Conservation (phyloP, 2,797 vertebrate genomes). For the Crotalus adamanteus region DNA sequence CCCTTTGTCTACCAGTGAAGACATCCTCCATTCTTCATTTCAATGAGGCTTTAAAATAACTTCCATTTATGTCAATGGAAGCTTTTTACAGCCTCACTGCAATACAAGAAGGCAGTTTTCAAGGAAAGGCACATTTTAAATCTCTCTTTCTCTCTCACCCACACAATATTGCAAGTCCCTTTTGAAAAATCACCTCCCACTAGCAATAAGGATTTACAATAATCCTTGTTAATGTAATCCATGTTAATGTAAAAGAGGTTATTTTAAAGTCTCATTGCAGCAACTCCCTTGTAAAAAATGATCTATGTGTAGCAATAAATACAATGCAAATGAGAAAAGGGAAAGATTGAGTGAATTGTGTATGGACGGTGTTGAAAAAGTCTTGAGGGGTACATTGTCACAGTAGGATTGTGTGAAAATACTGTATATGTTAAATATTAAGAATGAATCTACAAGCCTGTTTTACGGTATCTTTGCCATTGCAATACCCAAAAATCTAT, state of each 20-base stretch:
- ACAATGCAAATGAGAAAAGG: background rate
- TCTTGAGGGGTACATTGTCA: background rate
- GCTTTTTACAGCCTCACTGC: background rate
- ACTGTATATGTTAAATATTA: background rate
- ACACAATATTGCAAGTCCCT: background rate
- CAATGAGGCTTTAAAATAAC: background rate
- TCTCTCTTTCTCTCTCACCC: background rate
- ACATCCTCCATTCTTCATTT: background rate
- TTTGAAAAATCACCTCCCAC: background rate
- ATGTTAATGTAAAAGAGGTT: background rate
- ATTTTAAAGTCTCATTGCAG: background rate
- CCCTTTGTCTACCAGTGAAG: background rate
- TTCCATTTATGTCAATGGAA: background rate
- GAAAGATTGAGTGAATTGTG: background rate
- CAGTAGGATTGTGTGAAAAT: background rate
- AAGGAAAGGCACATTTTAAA: background rate
- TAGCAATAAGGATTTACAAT: background rate
- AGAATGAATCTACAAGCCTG: background rate
- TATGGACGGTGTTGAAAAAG: background rate
- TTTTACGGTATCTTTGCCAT: conserved; percentile 12
- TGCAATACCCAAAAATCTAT: background rate
- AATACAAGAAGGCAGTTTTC: background rate
- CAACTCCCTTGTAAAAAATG: background rate
- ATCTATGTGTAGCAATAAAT: background rate
- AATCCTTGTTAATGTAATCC: background rate